Conservation (phyloP, 2,113 vertebrate genomes). For the Rynchops niger region DNA sequence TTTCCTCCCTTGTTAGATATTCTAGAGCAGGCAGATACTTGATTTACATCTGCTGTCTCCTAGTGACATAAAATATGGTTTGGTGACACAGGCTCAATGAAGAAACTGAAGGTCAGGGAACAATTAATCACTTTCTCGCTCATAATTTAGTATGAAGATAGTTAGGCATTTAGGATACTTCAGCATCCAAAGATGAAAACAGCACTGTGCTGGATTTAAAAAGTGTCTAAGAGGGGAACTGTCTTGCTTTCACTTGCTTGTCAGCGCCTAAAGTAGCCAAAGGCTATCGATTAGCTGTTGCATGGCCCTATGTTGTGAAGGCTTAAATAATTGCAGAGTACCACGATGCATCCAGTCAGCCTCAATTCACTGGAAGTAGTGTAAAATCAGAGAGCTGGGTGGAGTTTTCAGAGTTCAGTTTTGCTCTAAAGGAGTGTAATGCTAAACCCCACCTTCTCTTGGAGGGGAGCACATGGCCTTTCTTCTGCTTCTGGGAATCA, state of each 20-base stretch:
- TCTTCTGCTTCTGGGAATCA: background rate
- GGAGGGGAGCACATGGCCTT: background rate
- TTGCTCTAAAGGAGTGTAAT: background rate
- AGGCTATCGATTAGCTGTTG: background rate
- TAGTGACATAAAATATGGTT: slow-evolving; percentile 12
- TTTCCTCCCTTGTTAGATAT: slow-evolving; percentile 16
- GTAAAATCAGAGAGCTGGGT: background rate
- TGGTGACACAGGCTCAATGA: slow-evolving; percentile 6
- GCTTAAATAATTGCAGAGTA: background rate
- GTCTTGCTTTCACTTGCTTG: background rate
- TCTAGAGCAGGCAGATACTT: background rate
- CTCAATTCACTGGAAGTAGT: background rate
- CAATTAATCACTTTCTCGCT: background rate
- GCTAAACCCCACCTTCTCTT: background rate
- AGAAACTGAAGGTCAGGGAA: slow-evolving; percentile 1
- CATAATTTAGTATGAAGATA: background rate
- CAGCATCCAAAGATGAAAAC: background rate
- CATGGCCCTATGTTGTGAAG: background rate
- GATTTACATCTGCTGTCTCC: background rate
- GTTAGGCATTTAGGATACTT: background rate
- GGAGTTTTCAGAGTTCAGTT: background rate
- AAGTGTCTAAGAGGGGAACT: background rate
- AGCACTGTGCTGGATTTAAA: background rate
- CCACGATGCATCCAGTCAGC: background rate
- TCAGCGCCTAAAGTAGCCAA: background rate